Evolutionary conservation across 2,113 vertebrate genomes (phyloP).

Genomic region (Phoenicopterus ruber): DNA sequence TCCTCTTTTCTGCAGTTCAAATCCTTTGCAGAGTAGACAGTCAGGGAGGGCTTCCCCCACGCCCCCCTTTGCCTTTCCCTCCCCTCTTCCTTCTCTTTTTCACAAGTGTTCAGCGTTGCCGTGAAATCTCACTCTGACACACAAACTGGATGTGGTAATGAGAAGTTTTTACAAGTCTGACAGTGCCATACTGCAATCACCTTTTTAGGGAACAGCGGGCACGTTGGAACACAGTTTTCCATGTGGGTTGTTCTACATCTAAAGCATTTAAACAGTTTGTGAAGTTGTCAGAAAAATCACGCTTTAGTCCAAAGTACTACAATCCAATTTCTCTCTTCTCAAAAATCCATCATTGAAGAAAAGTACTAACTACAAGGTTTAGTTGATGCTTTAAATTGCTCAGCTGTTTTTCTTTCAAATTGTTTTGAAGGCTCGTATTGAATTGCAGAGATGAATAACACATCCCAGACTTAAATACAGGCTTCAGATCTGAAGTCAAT

Average conservation of each 20-base stretch:
- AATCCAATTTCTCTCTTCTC: neutral
- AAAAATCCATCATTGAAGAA: neutral
- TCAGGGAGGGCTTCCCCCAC: neutral
- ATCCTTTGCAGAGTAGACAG: slow-evolving; percentile 33
- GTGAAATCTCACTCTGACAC: neutral
- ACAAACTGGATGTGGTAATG: neutral
- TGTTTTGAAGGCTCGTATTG: neutral
- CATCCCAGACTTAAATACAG: neutral
- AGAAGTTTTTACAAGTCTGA: neutral
- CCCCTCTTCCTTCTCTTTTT: neutral
- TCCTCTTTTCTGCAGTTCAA: slow-evolving; percentile 64
- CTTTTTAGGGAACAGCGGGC: neutral
- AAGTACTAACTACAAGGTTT: neutral
- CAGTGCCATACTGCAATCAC: neutral
- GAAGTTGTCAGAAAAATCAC: neutral
- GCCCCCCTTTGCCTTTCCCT: neutral
- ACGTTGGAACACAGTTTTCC: neutral
- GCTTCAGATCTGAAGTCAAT: neutral
- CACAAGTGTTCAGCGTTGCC: neutral
- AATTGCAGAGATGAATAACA: neutral
- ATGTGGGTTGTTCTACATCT: neutral
- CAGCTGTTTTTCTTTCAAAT: neutral
- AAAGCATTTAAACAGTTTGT: neutral
- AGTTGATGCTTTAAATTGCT: neutral
- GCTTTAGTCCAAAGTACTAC: neutral